Evolutionary conservation across 2,888 invertebrate genomes (phyloP), one percentile per base, ranked within the genome.

Genomic region (Lymantria monacha): DNA sequence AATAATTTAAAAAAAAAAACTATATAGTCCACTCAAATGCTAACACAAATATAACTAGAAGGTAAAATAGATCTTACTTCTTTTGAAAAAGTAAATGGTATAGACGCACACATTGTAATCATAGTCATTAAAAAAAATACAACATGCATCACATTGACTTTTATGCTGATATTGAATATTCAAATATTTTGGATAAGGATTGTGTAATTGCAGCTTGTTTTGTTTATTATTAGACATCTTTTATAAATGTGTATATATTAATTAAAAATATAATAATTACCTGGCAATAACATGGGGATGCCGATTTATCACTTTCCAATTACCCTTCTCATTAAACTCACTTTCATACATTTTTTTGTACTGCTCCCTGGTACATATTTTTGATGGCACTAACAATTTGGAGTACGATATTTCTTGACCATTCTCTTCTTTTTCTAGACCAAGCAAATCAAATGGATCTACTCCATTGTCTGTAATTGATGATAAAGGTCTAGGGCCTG

Each of bases 351-450:
- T 85, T 61, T 87, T 91, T 59, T 83, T 82, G 57, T 87, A 86
- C 46, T 90, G 91, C 49, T 91, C 91, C 57, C 88, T 79, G 14
- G 85, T 84, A 59, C 81, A 82, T 36, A 87, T 70, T 64, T 84
- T 93, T 14, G 97, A 95, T 46, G 97, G 96, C 48, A 96, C 94
- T 60, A 98, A 87, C 54, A 97, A 87, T 77, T 96, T 95, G 37
- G 96, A 96, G 85, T 97, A 98, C 13, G 98, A 98, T 69, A 97
- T 94, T 84, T 97, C 97, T 95, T 97, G 97, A 49, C 97, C 97
- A 82, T 96, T 96, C 81, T 95, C 94, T 57, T 94, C 94, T 76
- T 93, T 92, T 75, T 97, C 96, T 55, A 97, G 93, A 36, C 97
- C 97, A 53, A 98, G 87, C 38, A 97, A 93, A 79, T 96, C 95